Evolutionary conservation across 1,140 invertebrate species (phyloP).

Genomic region (Apis cerana): DNA sequence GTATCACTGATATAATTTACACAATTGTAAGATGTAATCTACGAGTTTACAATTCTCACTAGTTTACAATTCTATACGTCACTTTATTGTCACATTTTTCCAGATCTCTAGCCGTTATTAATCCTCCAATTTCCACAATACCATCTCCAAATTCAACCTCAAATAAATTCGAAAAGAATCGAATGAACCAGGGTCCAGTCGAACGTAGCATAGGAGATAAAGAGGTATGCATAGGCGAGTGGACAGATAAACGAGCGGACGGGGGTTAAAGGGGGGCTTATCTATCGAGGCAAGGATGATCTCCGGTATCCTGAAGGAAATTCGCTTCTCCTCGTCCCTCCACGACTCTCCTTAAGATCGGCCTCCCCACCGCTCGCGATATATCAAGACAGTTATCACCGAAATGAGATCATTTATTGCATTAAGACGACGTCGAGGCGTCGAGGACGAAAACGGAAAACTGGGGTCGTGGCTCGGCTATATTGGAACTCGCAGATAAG

Average conservation of each 20-base stretch:
- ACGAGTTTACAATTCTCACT: too few species aligned
- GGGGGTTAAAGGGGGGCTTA: constrained; percentile 29
- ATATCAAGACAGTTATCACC: constrained; percentile 77
- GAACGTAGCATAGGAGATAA: constrained; percentile 8
- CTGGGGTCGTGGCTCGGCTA: constrained; percentile 56
- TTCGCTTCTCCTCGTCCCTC: constrained; percentile 17
- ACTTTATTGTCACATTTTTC: too few species aligned
- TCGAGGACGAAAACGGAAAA: constrained; percentile 60
- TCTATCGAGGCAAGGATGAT: constrained; percentile 41
- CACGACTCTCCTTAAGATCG: constrained; percentile 21
- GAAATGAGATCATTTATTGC: constrained; percentile 78
- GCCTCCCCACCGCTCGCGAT: constrained; percentile 58
- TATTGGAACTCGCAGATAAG: constrained; percentile 77
- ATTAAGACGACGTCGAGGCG: constrained; percentile 65
- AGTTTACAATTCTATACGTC: too few species aligned
- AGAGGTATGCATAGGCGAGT: constrained; percentile 28
- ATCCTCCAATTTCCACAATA: not conserved
- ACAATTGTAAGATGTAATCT: too few species aligned
- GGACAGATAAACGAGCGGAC: constrained; percentile 40
- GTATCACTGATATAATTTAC: too few species aligned
- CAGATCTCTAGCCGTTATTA: too few species aligned
- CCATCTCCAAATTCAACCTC: not conserved
- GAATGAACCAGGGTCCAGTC: not conserved
- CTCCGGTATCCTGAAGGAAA: constrained; percentile 37
- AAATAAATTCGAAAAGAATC: not conserved